Evolutionary conservation across 2,888 invertebrate genomes (phyloP), one percentile per base, ranked within the genome.

Genomic region (Dryocosmus kuriphilus): DNA sequence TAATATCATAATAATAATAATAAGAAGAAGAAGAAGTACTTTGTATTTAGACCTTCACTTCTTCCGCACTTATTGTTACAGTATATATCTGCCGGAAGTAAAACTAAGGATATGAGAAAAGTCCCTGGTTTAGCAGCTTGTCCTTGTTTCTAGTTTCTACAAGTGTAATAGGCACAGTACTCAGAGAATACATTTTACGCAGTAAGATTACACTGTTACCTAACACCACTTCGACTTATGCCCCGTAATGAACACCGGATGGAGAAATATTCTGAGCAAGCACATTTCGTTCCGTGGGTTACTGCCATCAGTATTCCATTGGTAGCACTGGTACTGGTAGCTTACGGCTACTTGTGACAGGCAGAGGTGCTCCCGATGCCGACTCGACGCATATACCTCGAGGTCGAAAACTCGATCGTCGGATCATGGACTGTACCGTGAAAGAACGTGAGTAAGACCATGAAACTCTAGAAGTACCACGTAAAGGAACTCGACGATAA

Each of bases 181-280:
- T 71, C 19, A 35, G n/a, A 30, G 9, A 4, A 71, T 7, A 65
- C n/a, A 71, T 30, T 71, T 71, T 27, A 51, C 63, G 73, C 55
- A 55, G 24, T 55, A 63, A 77, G 61, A 77, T 77, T 63, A 65
- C 63, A 35, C 65, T 35, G 30, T 74, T 77, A 77, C 77, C 77
- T 65, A 74, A 77, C 63, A 74, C 74, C 41, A 41, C 67, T 77
- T 77, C 61, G 67, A 38, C 60, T 75, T 60, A 67, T 60, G 60
- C 65, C 38, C 32, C 22, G 84, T 82, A 84, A 85, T 77, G 77
- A 80, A 86, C 84, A 85, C 87, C 86, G 87, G 85, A 87, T 83
- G 85, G 77, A 82, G 82, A 85, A 85, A 85, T 84, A 79, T 80
- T 82, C 84, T 82, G 85, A 85, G 85, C 83, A 83, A 84, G 84